Conservation (phyloP, 2,797 vertebrate species). For the Podargus strigoides region DNA sequence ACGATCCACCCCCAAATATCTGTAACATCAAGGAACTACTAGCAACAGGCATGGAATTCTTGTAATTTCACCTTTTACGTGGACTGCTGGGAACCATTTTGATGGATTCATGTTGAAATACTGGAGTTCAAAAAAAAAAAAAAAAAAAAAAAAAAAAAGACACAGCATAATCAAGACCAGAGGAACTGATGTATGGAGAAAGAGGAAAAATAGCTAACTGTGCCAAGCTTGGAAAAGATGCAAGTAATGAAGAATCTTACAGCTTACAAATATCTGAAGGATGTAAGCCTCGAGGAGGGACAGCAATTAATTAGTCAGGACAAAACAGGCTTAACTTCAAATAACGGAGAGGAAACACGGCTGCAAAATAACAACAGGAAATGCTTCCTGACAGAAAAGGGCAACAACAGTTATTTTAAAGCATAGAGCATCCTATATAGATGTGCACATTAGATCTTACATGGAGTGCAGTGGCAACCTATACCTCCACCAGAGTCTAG, state of each 20-base stretch:
- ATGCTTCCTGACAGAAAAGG: not conserved
- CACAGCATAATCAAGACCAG: not conserved
- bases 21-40: not conserved
- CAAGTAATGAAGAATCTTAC: not conserved
- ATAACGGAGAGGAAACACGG: not conserved
- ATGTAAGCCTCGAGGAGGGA: not conserved
- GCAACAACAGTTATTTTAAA: not conserved
- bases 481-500: not conserved
- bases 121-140: accelerated
- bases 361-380: not conserved
- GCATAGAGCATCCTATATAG: not conserved
- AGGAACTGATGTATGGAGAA: not conserved
- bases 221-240: not conserved
- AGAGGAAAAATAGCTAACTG: not conserved
- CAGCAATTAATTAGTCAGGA: not conserved
- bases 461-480: accelerated
- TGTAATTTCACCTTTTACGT: not conserved
- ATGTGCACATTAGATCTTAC: not conserved
- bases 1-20: not conserved
- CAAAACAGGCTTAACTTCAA: not conserved
- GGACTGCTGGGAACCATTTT: not conserved
- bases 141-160: not conserved
- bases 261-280: not conserved
- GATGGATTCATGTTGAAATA: not conserved
- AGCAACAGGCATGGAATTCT: not conserved